Conservation (phyloP, 2,888 invertebrate species). For the Heliconius charithonia region DNA sequence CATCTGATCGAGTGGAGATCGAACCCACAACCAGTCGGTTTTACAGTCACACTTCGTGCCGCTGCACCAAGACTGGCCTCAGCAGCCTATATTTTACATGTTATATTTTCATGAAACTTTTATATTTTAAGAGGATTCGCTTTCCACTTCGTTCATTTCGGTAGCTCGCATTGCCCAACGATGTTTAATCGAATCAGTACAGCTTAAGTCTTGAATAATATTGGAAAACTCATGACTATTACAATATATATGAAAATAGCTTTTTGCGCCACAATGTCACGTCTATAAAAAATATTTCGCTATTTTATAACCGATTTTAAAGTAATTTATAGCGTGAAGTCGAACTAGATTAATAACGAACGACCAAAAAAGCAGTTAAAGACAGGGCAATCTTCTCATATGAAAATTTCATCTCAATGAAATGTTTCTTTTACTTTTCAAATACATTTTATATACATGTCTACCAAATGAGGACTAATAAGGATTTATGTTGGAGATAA, state of each 20-base stretch:
- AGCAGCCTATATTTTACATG: background rate
- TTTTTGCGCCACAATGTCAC: background rate
- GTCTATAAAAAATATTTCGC: background rate
- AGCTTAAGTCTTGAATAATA: background rate
- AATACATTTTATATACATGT: too few species aligned
- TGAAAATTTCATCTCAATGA: too few species aligned
- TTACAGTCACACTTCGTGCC: too few species aligned
- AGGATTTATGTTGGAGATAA: constrained; percentile 46
- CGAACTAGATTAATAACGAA: background rate
- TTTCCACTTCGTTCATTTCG: background rate
- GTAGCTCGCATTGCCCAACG: background rate
- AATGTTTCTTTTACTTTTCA: background rate
- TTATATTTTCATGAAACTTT: background rate
- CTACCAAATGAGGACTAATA: constrained; percentile 48
- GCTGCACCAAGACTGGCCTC: too few species aligned
- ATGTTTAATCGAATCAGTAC: too few species aligned
- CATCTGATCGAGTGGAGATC: too few species aligned
- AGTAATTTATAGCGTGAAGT: too few species aligned
- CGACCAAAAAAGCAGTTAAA: background rate
- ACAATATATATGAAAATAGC: background rate
- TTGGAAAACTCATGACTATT: background rate
- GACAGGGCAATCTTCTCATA: background rate
- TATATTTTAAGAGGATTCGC: background rate
- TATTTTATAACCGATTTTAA: background rate
- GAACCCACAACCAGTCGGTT: too few species aligned